Evolutionary conservation across 2,113 vertebrate genomes (phyloP), one percentile per base, ranked within the genome.

Genomic region (Jacana jacana): DNA sequence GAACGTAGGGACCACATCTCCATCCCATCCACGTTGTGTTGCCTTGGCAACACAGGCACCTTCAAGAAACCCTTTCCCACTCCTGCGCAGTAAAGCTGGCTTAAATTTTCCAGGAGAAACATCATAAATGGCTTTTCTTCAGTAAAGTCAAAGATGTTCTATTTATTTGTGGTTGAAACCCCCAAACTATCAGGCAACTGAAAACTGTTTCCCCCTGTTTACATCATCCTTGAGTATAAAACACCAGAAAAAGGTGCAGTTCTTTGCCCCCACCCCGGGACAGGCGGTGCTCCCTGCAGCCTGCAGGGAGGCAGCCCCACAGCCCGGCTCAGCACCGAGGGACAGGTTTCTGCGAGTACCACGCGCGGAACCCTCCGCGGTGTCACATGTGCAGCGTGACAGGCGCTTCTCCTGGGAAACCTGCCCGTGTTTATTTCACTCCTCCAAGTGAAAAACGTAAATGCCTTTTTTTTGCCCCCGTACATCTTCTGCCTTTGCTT

Each of bases 371-470:
- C 78, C 63, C 83, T 58, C 79, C 51, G 76, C 68, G 73, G 64
- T 52, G 48, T 39, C 22, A 22, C 69, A 61, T 1, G 5, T 9
- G 16, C 16, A 77, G 86, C 86, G 30, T 24, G 90, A 76, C 90
- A 81, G 52, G 90, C 76, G 64, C 90, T 65, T 52, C 93, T 94
- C 70, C 93, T 39, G 86, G 95, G 95, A 96, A 96, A 49, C 0
- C 3, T 68, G 91, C 95, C 95, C 95, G 61, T 93, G 72, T 89
- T 95, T 95, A 81, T 89, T 91, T 91, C 75, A 87, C 93, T 95
- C 65, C 52, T 84, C 89, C 65, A 44, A 87, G 78, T 78, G 33
- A 72, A 83, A 93, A 86, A 91, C 75, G 51, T 58, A 88, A 88
- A 95, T 93, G 91, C n/a, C 75, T 84, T 77, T 39, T 79, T 77